Evolutionary conservation across 2,113 vertebrate genomes (phyloP).

Genomic region (Syrmaticus mikado): DNA sequence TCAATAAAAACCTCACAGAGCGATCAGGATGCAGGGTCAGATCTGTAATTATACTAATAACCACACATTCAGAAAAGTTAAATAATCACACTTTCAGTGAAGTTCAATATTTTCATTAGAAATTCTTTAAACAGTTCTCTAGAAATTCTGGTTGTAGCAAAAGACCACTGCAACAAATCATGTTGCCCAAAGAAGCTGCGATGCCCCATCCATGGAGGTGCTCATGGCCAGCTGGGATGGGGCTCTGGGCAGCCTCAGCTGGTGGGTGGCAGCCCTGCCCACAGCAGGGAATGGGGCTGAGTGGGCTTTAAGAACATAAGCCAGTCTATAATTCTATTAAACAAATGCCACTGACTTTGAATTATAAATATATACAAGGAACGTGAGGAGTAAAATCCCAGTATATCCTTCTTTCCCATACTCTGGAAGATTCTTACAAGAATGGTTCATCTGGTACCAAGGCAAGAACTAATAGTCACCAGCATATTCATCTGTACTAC

Average conservation of each 20-base stretch:
- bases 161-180: neutral
- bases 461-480: neutral
- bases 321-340: too few species aligned
- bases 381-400: neutral
- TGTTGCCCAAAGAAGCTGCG: too few species aligned
- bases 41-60: neutral
- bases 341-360: rapidly evolving
- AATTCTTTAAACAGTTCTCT: neutral
- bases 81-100: neutral
- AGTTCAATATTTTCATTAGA: neutral
- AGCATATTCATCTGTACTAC: neutral
- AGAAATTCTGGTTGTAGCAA: neutral
- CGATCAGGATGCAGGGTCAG: neutral
- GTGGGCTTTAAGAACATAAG: too few species aligned
- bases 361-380: neutral
- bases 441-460: neutral
- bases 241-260: too few species aligned
- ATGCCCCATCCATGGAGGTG: too few species aligned
- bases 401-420: neutral
- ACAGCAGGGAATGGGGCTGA: too few species aligned
- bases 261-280: too few species aligned
- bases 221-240: too few species aligned
- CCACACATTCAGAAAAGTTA: neutral
- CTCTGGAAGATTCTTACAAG: neutral
- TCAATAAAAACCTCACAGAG: neutral